Evolutionary conservation across 2,888 invertebrate genomes (phyloP), one percentile per base, ranked within the genome.

Genomic region (Cosmorhoe ocellata): DNA sequence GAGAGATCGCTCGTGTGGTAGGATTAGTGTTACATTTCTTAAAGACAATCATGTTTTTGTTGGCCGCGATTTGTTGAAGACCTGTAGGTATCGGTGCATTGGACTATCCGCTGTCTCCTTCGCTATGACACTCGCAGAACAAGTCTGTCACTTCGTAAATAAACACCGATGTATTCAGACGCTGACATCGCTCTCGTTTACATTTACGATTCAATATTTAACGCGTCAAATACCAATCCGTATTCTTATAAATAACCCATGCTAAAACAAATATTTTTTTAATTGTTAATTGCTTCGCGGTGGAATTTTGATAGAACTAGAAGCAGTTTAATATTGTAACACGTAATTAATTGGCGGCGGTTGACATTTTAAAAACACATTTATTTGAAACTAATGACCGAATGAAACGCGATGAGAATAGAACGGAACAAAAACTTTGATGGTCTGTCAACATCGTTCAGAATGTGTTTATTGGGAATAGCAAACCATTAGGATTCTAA

Each of bases 1-100:
- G 81, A 82, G 81, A 74, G 69, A 83, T 76, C 79, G 74, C 67
- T 63, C 73, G 74, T 70, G 63, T 48, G 40, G 61, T 51, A 52
- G 81, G 82, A 79, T 86, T 84, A 61, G 59, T 46, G 39, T 56
- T 47, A 41, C 39, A 32, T 55, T 60, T 53, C 58, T 44, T 42
- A 67, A 67, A 69, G 71, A 69, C 70, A 67, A 40, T 47, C 28
- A 36, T 84, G 84, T 87, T 84, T 80, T 84, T 79, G 79, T 87
- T 87, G 85, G 86, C 84, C 18, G 33, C 31, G 32, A 38, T 32
- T 28, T 13, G 41, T 37, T 37, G 36, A 37, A 48, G 39, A 22
- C 27, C 18, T 24, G 6, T 22, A 22, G 27, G n/a, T n/a, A n/a
- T 14, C 14, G 24, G n/a, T 14, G 4, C 7, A 14, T 18, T 27